These are phyloP conservation scores for Furcifer pardalis DNA, from an alignment of 2,797 vertebrate genomes.

Conservation along the genomic window DNA sequence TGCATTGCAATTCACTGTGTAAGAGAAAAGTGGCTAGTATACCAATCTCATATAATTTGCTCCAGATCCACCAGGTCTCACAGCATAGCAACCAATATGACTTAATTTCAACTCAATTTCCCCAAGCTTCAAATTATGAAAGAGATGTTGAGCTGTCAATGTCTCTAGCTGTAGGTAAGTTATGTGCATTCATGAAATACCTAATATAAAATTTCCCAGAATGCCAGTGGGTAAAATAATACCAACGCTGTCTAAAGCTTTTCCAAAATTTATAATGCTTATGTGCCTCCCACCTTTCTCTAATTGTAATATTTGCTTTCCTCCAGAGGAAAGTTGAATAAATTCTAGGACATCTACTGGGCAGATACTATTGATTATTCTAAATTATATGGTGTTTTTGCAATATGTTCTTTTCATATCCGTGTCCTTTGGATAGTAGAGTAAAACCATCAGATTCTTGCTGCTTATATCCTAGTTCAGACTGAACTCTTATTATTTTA, in stretches of 20 bases:
- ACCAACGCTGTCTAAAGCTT: conserved; percentile 34
- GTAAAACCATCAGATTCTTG: background rate
- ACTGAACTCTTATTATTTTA: conserved; percentile 42
- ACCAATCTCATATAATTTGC: conserved; percentile 44
- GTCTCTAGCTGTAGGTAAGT: conserved; percentile 53
- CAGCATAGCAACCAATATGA: conserved; percentile 40
- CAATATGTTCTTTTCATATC: background rate
- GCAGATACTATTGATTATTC: conserved; percentile 41
- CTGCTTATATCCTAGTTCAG: conserved; percentile 7
- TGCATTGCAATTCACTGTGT: conserved; percentile 51
- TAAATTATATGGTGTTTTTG: conserved; percentile 30
- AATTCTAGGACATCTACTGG: conserved; percentile 20
- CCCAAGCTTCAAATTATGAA: conserved; percentile 42
- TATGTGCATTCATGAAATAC: conserved; percentile 35
- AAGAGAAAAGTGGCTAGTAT: conserved; percentile 57
- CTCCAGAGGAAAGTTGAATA: background rate
- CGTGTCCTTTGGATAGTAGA: background rate
- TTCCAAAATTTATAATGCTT: conserved; percentile 36
- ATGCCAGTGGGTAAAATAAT: conserved; percentile 45
- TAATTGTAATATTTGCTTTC: background rate
- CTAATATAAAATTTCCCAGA: conserved; percentile 41
- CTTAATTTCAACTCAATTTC: conserved; percentile 57
- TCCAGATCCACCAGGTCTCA: conserved; percentile 43
- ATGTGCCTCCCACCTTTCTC: background rate
- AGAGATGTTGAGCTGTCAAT: conserved; percentile 53